Percentiles rank a stretch among this genome's conserved stretches.
Evolutionary conservation across 35 echinoderm and acorn worm species (phyloP).

Genomic region (Amphiura filiformis): DNA sequence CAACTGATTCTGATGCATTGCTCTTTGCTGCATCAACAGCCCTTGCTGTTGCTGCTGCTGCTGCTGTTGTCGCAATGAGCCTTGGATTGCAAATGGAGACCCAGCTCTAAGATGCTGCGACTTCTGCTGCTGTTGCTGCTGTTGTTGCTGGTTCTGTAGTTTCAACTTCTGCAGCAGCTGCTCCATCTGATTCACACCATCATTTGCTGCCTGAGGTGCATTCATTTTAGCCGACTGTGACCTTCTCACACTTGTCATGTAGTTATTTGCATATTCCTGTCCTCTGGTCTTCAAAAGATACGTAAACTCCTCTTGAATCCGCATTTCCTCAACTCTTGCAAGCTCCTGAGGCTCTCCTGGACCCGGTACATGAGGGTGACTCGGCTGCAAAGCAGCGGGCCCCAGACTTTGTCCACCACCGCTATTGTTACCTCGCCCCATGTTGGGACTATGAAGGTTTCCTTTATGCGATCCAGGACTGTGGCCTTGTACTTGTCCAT

Average conservation of each 20-base stretch:
- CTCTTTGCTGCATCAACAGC: slow-evolving; percentile 12
- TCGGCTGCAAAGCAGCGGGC: neutral
- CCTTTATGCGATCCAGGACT: neutral
- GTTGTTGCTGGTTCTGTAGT: neutral
- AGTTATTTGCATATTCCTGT: slow-evolving; percentile 58
- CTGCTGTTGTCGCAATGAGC: slow-evolving; percentile 4
- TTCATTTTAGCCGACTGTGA: slow-evolving; percentile 25
- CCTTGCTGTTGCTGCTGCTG: slow-evolving; percentile 11
- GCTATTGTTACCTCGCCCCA: neutral
- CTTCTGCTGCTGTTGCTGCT: neutral
- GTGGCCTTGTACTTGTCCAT: neutral
- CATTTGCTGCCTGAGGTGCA: neutral
- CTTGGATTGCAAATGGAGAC: neutral
- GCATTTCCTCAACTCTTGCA: slow-evolving; percentile 51
- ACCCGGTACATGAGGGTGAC: neutral
- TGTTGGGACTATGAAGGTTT: slow-evolving; percentile 17
- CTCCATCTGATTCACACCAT: slow-evolving; percentile 19
- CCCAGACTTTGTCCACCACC: neutral
- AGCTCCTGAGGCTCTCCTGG: slow-evolving; percentile 44
- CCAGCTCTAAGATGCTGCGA: neutral
- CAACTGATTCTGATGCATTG: neutral
- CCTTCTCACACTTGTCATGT: slow-evolving; percentile 24
- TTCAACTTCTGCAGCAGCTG: slow-evolving; percentile 12
- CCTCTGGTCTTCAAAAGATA: slow-evolving; percentile 60
- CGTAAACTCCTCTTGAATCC: slow-evolving; percentile 59